Percentiles rank a stretch among this genome's conserved stretches.
Conservation (phyloP, 2,888 invertebrate genomes). For the Congeria kusceri region DNA sequence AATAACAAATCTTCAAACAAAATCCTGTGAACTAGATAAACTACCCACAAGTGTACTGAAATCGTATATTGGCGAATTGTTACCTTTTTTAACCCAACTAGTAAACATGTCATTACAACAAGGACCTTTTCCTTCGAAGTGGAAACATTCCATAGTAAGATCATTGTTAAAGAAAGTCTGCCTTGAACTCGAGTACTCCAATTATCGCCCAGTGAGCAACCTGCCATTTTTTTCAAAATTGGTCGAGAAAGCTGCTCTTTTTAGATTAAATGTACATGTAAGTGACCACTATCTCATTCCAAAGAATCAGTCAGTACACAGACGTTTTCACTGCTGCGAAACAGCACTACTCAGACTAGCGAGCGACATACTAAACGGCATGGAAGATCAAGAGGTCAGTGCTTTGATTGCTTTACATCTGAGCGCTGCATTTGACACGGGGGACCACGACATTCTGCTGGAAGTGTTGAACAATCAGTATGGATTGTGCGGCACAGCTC, state of each 20-base stretch:
- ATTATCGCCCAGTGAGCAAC: background rate
- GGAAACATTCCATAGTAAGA: background rate
- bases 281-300: background rate
- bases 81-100: conserved; percentile 17
- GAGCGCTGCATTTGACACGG: conserved; percentile 12
- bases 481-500: background rate
- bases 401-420: conserved; percentile 12
- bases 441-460: background rate
- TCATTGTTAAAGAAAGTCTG: background rate
- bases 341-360: conserved; percentile 17
- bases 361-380: conserved; percentile 9
- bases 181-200: background rate
- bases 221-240: background rate
- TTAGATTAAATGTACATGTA: conserved; percentile 1
- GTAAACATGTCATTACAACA: conserved; percentile 20
- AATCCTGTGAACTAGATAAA: conserved; percentile 30
- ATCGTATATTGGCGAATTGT: conserved; percentile 12
- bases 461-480: background rate
- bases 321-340: conserved; percentile 1
- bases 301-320: conserved; percentile 9
- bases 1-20: conserved; percentile 34
- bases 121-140: background rate
- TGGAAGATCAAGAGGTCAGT: conserved; percentile 1
- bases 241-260: background rate
- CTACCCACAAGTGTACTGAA: conserved; percentile 25